Evolutionary conservation across 2,797 vertebrate genomes (phyloP).

Genomic region (Phataginus tetradactyla): DNA sequence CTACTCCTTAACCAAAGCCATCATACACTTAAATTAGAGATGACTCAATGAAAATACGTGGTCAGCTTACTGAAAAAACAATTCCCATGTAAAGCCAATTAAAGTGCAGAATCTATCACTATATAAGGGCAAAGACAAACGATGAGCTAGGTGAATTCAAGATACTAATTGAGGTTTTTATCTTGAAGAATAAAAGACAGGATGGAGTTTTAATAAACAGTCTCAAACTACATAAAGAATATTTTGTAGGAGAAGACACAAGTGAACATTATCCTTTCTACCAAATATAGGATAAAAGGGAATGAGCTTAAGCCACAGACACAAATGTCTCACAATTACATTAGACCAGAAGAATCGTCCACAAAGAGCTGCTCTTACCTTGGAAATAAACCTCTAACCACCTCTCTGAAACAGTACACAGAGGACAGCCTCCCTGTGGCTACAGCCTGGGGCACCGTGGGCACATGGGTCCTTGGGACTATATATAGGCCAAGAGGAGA

Average conservation of each 20-base stretch:
- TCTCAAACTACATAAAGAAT: constrained; percentile 57
- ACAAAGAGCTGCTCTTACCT: background rate
- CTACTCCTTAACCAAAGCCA: constrained; percentile 36
- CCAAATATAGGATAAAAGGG: constrained; percentile 40
- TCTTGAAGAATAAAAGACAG: constrained; percentile 35
- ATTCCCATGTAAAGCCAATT: background rate
- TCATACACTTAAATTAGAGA: constrained; percentile 22
- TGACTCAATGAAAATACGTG: constrained; percentile 51
- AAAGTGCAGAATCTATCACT: constrained; percentile 33
- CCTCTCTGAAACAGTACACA: background rate
- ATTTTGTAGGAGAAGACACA: constrained; percentile 32
- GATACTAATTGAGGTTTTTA: constrained; percentile 31
- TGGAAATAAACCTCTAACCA: background rate
- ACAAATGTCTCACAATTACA: background rate
- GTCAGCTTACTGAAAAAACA: background rate
- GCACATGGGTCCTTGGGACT: background rate
- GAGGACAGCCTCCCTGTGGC: background rate
- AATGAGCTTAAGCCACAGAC: background rate
- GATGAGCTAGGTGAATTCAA: constrained; percentile 23
- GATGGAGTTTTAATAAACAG: constrained; percentile 43
- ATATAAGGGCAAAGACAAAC: constrained; percentile 39
- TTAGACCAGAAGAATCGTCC: background rate
- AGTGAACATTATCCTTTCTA: constrained; percentile 43
- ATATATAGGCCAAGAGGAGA: background rate
- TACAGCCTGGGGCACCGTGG: background rate